Conservation (phyloP, 2,888 invertebrate genomes). For the Rosalia funebris region DNA sequence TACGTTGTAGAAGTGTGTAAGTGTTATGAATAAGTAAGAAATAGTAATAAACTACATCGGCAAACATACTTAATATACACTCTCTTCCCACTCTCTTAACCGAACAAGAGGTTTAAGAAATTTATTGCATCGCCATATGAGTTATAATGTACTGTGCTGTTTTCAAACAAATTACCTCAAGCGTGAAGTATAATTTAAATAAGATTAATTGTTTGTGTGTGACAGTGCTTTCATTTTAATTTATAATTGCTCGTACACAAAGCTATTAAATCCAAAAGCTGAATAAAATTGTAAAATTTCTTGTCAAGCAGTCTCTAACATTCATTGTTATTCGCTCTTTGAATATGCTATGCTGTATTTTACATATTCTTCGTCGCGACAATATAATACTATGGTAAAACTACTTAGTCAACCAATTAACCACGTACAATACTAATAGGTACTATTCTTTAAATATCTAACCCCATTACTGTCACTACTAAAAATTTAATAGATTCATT, state of each 20-base stretch:
- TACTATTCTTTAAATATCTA: too few species aligned
- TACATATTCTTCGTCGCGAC: neutral
- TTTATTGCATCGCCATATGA: constrained; percentile 32
- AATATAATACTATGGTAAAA: too few species aligned
- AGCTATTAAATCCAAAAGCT: constrained; percentile 32
- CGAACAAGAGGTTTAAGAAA: constrained; percentile 35
- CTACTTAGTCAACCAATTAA: neutral
- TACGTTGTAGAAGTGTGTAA: constrained; percentile 32
- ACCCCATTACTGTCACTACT: too few species aligned
- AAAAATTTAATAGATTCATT: too few species aligned
- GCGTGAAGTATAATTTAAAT: constrained; percentile 21
- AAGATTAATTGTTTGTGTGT: constrained; percentile 31
- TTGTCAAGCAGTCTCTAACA: constrained; percentile 28
- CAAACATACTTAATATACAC: constrained; percentile 36
- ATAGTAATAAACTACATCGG: constrained; percentile 36
- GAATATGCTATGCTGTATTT: neutral
- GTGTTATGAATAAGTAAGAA: constrained; percentile 37
- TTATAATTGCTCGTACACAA: constrained; percentile 21
- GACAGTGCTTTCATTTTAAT: constrained; percentile 11
- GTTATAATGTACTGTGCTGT: constrained; percentile 31
- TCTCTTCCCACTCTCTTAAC: constrained; percentile 32
- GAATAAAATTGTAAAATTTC: constrained; percentile 24
- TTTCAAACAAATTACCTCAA: constrained; percentile 33
- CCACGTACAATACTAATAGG: neutral
- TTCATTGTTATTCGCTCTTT: neutral